Evolutionary conservation across 2,797 vertebrate genomes (phyloP).

Genomic region (Hippoglossus hippoglossus): DNA sequence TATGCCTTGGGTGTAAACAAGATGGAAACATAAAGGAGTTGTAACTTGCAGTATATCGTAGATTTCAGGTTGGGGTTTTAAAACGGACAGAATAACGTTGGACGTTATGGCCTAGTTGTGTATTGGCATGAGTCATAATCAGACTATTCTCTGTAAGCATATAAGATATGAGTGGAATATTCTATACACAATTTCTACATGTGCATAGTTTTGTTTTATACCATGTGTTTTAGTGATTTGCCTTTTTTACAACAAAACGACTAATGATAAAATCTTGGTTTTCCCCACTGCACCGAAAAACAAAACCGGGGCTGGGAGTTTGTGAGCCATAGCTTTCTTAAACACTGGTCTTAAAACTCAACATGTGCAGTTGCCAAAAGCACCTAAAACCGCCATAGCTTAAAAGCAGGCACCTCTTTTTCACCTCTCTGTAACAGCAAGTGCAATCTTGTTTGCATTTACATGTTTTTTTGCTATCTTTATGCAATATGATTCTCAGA

Average conservation of each 20-base stretch:
- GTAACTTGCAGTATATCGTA: no score
- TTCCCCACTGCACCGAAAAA: conserved; percentile 20
- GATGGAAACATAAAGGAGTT: no score
- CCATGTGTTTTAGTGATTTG: neutral
- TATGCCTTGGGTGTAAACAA: no score
- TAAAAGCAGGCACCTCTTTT: conserved; percentile 31
- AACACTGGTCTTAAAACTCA: conserved; percentile 7
- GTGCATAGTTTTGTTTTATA: neutral
- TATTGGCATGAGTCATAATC: no score
- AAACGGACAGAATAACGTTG: no score
- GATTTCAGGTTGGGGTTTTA: no score
- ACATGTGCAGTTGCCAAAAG: conserved; percentile 17
- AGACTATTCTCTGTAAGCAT: no score
- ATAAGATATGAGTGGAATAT: no score
- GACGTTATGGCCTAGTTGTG: no score
- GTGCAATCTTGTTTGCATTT: conserved; percentile 30
- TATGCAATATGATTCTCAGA: conserved; percentile 18
- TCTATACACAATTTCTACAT: no score
- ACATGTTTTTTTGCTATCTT: conserved; percentile 4
- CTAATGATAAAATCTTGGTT: neutral
- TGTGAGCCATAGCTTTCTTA: neutral
- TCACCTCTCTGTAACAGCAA: conserved; percentile 32
- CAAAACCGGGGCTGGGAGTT: conserved; percentile 7
- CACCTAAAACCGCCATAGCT: conserved; percentile 45
- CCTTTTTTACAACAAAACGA: neutral